phyloP scores from a whole-genome alignment of 2,888 invertebrate species.

The Clivina fossor region DNA sequence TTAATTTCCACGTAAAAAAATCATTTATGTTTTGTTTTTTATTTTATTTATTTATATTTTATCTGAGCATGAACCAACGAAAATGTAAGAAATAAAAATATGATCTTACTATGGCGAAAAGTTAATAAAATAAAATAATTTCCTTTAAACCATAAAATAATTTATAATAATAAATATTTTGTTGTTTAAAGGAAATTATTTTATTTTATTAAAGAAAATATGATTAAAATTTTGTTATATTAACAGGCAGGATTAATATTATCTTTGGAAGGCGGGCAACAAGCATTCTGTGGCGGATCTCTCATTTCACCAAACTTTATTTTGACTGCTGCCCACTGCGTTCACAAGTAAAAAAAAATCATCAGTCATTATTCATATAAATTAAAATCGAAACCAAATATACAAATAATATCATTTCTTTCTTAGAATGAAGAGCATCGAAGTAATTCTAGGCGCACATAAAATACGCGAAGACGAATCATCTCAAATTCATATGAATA shows the following conservation, averaged over 20 bases:
- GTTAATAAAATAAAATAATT: too few relatives aligned
- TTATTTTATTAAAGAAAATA: too few relatives aligned
- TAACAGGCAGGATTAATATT: slow-evolving; percentile 17
- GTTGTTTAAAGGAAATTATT: too few relatives aligned
- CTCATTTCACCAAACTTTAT: slow-evolving; percentile 55
- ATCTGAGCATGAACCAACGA: too few relatives aligned
- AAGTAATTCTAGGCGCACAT: slow-evolving; percentile 44
- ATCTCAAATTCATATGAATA: slow-evolving; percentile 43
- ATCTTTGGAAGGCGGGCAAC: slow-evolving; percentile 8
- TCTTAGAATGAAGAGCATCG: slow-evolving; percentile 37
- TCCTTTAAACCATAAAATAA: too few relatives aligned
- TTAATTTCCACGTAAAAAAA: too few relatives aligned
- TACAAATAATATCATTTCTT: slow-evolving; percentile 3
- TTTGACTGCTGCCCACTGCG: slow-evolving; percentile 59
- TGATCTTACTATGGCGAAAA: too few relatives aligned
- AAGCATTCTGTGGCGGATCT: slow-evolving; percentile 58
- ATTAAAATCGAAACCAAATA: slow-evolving; percentile 1
- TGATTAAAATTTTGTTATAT: background rate
- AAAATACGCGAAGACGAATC: slow-evolving; percentile 45
- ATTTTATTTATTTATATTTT: background rate
- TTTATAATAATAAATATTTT: too few relatives aligned
- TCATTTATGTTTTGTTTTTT: too few relatives aligned
- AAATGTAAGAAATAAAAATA: too few relatives aligned
- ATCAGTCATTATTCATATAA: slow-evolving; percentile 11
- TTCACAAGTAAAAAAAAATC: slow-evolving; percentile 49